phyloP scores from a whole-genome alignment of 2,888 invertebrate species.

The Monopis laevigella region DNA sequence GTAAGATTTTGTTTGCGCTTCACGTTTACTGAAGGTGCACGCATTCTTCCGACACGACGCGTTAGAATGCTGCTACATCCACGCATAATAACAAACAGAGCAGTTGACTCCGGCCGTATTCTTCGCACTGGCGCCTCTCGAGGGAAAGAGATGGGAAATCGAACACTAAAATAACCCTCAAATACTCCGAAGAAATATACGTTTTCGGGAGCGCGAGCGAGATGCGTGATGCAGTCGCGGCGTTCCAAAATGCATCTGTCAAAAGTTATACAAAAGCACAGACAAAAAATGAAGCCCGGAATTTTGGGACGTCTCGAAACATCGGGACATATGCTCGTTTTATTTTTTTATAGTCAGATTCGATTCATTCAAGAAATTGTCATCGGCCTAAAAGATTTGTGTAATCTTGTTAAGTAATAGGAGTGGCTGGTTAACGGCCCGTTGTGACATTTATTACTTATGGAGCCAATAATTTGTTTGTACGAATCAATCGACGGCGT shows the following conservation, averaged over 20 bases:
- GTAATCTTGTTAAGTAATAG: constrained; percentile 62
- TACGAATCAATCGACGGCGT: too few relatives aligned
- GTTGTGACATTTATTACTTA: too few relatives aligned
- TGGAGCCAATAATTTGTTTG: too few relatives aligned
- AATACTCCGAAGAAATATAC: not conserved
- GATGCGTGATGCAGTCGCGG: constrained; percentile 61
- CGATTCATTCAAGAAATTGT: constrained; percentile 61
- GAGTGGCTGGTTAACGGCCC: too few relatives aligned
- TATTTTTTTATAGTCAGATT: constrained; percentile 40
- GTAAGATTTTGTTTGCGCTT: not conserved
- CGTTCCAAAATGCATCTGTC: constrained; percentile 65
- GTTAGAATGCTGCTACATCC: constrained; percentile 43
- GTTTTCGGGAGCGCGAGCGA: not conserved
- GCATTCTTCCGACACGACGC: constrained; percentile 22
- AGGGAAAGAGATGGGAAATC: constrained; percentile 51
- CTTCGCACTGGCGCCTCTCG: constrained; percentile 56
- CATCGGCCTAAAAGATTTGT: constrained; percentile 58
- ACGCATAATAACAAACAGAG: constrained; percentile 44
- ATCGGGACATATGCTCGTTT: constrained; percentile 54
- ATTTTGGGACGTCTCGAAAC: constrained; percentile 63
- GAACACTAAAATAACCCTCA: constrained; percentile 53
- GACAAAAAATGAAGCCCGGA: constrained; percentile 48
- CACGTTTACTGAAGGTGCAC: constrained; percentile 6
- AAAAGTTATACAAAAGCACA: constrained; percentile 37
- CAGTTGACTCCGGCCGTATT: constrained; percentile 41